Evolutionary conservation across 2,113 vertebrate species (phyloP).

Genomic region (Piaya cayana): DNA sequence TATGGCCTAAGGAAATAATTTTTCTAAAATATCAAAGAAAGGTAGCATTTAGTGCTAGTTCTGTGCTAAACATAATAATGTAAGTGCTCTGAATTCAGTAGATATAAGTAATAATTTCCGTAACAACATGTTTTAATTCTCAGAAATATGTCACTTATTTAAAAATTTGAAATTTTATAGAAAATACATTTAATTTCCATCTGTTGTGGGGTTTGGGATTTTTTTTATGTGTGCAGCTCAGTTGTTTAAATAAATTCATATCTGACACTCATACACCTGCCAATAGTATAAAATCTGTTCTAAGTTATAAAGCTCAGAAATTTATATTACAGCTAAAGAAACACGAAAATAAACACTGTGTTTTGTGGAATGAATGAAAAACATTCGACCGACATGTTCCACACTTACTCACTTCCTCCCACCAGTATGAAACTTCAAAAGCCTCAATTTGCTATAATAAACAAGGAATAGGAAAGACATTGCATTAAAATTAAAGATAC

Average conservation of each 20-base stretch:
- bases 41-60: background rate
- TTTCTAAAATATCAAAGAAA: conserved; percentile 3
- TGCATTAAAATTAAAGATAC: background rate
- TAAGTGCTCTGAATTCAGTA: conserved; percentile 15
- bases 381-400: background rate
- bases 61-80: background rate
- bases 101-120: conserved; percentile 10
- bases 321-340: background rate
- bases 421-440: background rate
- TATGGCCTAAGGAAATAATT: background rate
- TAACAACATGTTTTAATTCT: background rate
- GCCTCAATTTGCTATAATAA: background rate
- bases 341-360: background rate
- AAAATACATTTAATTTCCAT: background rate
- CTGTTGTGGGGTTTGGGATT: background rate
- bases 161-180: background rate
- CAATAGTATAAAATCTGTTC: background rate
- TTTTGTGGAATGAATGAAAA: background rate
- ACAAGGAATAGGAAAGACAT: background rate
- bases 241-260: background rate
- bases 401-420: background rate
- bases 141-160: background rate
- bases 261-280: background rate
- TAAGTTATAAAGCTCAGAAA: background rate
- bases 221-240: background rate